phyloP scores from a whole-genome alignment of 2,797 vertebrate species.

The Toxotes lorentzi region DNA sequence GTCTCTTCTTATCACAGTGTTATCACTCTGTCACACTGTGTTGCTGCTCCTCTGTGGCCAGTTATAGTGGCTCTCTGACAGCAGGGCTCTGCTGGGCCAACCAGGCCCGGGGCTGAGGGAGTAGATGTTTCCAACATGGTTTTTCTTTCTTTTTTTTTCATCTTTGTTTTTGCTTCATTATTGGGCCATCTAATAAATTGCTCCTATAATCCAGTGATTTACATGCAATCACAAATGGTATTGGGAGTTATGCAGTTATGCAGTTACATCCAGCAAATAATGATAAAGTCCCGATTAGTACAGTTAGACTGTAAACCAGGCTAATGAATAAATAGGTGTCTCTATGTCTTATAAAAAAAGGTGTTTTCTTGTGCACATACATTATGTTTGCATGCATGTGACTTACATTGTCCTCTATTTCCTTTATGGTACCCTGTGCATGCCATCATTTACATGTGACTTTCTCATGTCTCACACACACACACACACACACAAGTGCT shows the following conservation, averaged over 20 bases:
- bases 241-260: slow-evolving; percentile 17
- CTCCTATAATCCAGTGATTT: slow-evolving; percentile 26
- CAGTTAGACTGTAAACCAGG: slow-evolving; percentile 26
- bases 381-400: slow-evolving; percentile 11
- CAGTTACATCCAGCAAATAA: slow-evolving; percentile 35
- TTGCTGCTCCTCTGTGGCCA: slow-evolving; percentile 39
- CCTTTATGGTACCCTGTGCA: neutral
- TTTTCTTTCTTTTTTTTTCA: neutral
- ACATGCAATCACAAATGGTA: slow-evolving; percentile 26
- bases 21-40: slow-evolving; percentile 42
- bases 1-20: slow-evolving; percentile 48
- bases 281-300: slow-evolving; percentile 41
- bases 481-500: neutral
- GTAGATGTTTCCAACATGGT: neutral
- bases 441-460: slow-evolving; percentile 2
- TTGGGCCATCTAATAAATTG: slow-evolving; percentile 41
- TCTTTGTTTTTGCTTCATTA: slow-evolving; percentile 33
- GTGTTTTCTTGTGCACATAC: neutral
- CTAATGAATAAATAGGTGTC: slow-evolving; percentile 22
- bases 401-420: slow-evolving; percentile 1
- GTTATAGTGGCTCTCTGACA: slow-evolving; percentile 27
- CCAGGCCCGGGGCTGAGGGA: slow-evolving; percentile 11
- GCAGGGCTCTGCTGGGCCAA: slow-evolving; percentile 25
- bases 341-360: neutral
- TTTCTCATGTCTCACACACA: slow-evolving; percentile 23